phyloP scores from a whole-genome alignment of 2,888 invertebrate genomes.

The Siphonodentalium dalli region DNA sequence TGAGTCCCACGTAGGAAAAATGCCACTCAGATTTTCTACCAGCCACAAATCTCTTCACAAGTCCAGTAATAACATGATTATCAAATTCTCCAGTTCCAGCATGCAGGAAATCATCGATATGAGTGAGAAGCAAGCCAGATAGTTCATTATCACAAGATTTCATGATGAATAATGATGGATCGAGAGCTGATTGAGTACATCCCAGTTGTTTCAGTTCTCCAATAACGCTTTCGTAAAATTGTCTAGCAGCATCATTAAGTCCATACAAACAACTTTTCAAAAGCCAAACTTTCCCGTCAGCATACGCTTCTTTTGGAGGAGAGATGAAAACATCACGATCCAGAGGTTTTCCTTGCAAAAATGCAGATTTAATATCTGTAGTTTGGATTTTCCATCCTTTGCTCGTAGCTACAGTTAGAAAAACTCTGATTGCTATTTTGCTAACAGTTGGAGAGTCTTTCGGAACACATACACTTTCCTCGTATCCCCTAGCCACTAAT shows the following conservation, averaged over 20 bases:
- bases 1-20: too few relatives aligned
- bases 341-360: conserved; percentile 28
- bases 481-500: conserved; percentile 30
- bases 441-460: conserved; percentile 23
- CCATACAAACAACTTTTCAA: conserved; percentile 28
- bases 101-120: too few relatives aligned
- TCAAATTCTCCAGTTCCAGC: too few relatives aligned
- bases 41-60: too few relatives aligned
- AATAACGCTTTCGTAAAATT: conserved; percentile 27
- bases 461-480: conserved; percentile 9
- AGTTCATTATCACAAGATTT: too few relatives aligned
- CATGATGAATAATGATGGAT: too few relatives aligned
- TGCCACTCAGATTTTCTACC: too few relatives aligned
- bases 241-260: conserved; percentile 28
- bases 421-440: conserved; percentile 22
- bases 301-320: conserved; percentile 23
- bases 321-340: conserved; percentile 23
- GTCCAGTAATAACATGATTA: too few relatives aligned
- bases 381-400: conserved; percentile 27
- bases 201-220: conserved; percentile 19
- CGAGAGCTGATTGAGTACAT: conserved; percentile 5
- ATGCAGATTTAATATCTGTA: conserved; percentile 30
- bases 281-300: conserved; percentile 25
- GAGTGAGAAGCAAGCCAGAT: too few relatives aligned
- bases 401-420: conserved; percentile 22